These are phyloP conservation scores for Chloroclystis v-ata DNA, from an alignment of 2,888 invertebrate genomes.

Conservation along the genomic window DNA sequence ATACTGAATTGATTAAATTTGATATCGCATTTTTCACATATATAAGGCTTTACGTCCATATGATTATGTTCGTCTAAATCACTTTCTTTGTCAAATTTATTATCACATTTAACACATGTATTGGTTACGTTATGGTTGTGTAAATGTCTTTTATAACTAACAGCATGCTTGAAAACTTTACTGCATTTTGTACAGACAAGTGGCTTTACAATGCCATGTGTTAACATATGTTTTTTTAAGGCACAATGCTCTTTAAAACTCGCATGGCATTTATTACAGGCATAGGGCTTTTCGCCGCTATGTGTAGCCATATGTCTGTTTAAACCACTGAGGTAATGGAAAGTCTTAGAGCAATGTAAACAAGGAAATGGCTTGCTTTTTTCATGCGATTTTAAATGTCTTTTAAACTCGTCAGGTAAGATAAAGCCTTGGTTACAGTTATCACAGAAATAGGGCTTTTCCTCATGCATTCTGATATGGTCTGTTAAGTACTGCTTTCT, in stretches of 20 bases:
- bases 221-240: constrained; percentile 3
- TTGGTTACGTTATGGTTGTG: neutral
- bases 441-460: constrained; percentile 1
- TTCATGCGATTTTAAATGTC: constrained; percentile 1
- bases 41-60: neutral
- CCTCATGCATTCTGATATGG: neutral
- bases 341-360: neutral
- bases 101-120: neutral
- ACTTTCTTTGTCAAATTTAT: neutral
- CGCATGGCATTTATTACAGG: neutral
- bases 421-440: neutral
- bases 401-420: neutral
- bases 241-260: neutral
- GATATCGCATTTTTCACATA: neutral
- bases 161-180: neutral
- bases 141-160: neutral
- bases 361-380: neutral
- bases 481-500: neutral
- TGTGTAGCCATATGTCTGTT: constrained; percentile 2
- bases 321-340: neutral
- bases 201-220: neutral
- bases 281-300: neutral
- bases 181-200: neutral
- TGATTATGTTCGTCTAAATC: neutral
- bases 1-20: neutral